Base-by-base conservation (phyloP, 2,888 invertebrate species). In the Scaptomyza polygonia region DNA sequence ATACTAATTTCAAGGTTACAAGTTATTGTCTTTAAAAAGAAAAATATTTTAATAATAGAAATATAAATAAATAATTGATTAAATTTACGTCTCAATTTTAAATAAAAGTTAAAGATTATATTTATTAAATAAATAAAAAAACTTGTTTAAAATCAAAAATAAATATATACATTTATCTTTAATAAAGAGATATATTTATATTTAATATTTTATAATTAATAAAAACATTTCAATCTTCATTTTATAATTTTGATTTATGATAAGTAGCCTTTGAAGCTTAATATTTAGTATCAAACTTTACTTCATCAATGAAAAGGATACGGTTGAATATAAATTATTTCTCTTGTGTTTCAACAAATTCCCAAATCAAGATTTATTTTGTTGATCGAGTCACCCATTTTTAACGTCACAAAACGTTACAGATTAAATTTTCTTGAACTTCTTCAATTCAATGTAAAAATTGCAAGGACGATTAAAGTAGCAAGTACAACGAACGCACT, bases 381-480 rank as follows among this genome's bases (percentile, higher is more conserved):
- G n/a, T n/a, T n/a, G n/a, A n/a, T n/a, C n/a, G n/a, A n/a, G n/a
- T n/a, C 21, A 21, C 21, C 21, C 1, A n/a, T 16, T n/a, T n/a
- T n/a, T n/a, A n/a, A n/a, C n/a, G n/a, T n/a, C 2, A 48, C 6
- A 48, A 48, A 34, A 8, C 16, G 8, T 3, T 9, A 29, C 11
- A 25, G 16, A 39, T n/a, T 25, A 4, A 16, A 25, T 44, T 32
- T 3, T 8, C 12, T 16, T 43, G 14, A 27, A 54, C 14, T 25
- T 54, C 27, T 16, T 29, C 5, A 16, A 56, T 3, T 56, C 49
- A 49, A 56, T 39, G 48, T 6, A 11, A 11, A 48, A 25, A 44
- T 12, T 27, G 16, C 45, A 45, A 12, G 25, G 8, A 40, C 14
- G 49, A 21, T 63, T 49, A 65, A 1, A 36, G 18, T 45, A 34